Evolutionary conservation across 2,888 invertebrate species (phyloP), one percentile per base, ranked within the genome.

Genomic region (Suillia variegata): DNA sequence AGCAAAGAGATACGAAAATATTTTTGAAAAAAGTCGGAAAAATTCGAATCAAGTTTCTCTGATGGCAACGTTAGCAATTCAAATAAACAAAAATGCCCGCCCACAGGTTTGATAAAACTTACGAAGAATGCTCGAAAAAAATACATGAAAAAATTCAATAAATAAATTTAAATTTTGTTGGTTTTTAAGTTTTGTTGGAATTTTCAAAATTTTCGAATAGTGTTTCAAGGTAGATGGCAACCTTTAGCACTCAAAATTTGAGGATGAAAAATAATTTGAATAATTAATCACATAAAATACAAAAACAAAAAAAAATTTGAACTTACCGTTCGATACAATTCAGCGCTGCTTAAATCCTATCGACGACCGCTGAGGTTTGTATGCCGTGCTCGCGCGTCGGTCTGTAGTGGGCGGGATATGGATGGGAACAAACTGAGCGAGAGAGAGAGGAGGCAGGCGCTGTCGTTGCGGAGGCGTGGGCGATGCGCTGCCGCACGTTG

Each of bases 241-340:
- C n/a, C n/a, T n/a, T n/a, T n/a, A n/a, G n/a, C n/a, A n/a, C n/a
- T n/a, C n/a, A n/a, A n/a, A n/a, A n/a, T n/a, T n/a, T n/a, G n/a
- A n/a, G n/a, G n/a, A n/a, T n/a, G n/a, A n/a, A n/a, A 26, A 26
- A 6, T 26, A 26, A 26, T 26, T 26, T 5, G 26, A 26, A 26
- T 6, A 26, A n/a, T n/a, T n/a, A n/a, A n/a, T n/a, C n/a, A n/a
- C 5, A 26, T 26, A 26, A 6, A 26, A 26, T 6, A 26, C 26
- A 26, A 10, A 26, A 26, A 10, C 6, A 26, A 26, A 26, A 26
- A 26, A 26, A 26, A 26, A 26, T 38, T n/a, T 38, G 38, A 3
- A 38, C 71, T 71, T 62, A 71, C 71, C 71, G 71, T 74, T 62
- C 63, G 63, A 63, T 67, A 62, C 71, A 72, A 70, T 68, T 74